Conservation (phyloP, 2,113 vertebrate genomes). For the Sterrhoptilus dennistouni region DNA sequence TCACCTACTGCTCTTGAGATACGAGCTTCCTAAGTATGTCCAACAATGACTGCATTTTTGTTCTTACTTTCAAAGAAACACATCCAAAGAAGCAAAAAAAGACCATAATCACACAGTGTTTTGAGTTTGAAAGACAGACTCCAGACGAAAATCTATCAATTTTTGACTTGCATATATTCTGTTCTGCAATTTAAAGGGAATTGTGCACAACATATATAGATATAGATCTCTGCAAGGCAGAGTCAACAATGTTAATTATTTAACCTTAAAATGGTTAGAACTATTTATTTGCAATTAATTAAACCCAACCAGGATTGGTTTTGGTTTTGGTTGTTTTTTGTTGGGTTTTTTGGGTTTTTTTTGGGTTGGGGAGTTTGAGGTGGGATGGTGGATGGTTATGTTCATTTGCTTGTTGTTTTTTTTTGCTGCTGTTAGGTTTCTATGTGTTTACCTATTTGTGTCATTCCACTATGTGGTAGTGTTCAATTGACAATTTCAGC, state of each 20-base stretch:
- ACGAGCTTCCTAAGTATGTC: background rate
- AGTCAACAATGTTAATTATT: background rate
- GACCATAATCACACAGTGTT: background rate
- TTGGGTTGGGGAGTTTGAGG: too few species aligned
- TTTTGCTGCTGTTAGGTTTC: background rate
- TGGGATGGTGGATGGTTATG: too few species aligned
- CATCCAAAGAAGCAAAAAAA: background rate
- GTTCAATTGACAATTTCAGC: background rate
- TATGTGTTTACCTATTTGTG: background rate
- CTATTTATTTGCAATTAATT: background rate
- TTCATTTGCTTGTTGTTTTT: background rate
- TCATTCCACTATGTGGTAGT: background rate
- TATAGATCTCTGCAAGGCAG: background rate
- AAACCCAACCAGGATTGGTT: rapidly evolving
- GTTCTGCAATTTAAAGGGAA: background rate
- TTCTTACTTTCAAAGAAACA: background rate
- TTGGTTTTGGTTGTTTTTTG: background rate
- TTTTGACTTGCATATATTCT: background rate
- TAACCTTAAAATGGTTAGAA: background rate
- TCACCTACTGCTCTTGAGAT: background rate
- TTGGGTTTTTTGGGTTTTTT: too few species aligned
- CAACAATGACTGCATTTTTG: background rate
- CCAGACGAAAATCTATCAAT: background rate
- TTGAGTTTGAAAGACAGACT: background rate
- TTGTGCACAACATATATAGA: background rate